These are phyloP conservation scores for Coreoperca whiteheadi DNA, from an alignment of 2,113 vertebrate species.

Conservation along the genomic window DNA sequence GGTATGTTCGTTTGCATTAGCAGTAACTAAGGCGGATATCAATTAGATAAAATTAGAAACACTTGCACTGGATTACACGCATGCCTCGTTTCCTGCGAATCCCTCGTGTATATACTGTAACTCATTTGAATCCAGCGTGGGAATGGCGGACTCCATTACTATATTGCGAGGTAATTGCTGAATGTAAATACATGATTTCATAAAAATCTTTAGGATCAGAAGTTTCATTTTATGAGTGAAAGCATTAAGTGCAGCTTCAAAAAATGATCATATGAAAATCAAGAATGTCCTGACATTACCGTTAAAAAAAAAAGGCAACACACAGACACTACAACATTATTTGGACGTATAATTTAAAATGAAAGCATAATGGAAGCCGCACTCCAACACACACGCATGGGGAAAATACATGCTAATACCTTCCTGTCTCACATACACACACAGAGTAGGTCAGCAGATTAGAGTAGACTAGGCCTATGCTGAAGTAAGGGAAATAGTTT, in stretches of 20 bases:
- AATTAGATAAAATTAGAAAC: background rate
- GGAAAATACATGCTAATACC: slow-evolving; percentile 34
- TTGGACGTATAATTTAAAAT: slow-evolving; percentile 9
- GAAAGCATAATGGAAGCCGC: slow-evolving; percentile 37
- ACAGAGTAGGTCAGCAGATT: slow-evolving; percentile 44
- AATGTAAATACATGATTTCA: background rate
- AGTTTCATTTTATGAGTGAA: no score
- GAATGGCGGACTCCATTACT: background rate
- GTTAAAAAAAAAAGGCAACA: background rate
- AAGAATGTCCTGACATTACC: background rate
- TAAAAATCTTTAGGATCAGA: background rate
- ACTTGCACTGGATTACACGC: background rate
- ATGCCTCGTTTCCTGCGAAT: background rate
- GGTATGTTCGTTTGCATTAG: no score
- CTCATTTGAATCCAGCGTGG: background rate
- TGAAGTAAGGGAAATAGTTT: slow-evolving; percentile 48
- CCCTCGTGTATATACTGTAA: background rate
- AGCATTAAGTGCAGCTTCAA: no score
- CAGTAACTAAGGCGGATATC: no score
- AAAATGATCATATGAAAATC: no score
- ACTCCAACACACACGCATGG: slow-evolving; percentile 3
- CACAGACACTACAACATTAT: background rate
- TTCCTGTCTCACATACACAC: slow-evolving; percentile 15
- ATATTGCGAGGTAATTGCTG: background rate
- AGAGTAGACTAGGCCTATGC: slow-evolving; percentile 42